phyloP scores from a whole-genome alignment of 2,113 vertebrate species.

The Aplodontia rufa region DNA sequence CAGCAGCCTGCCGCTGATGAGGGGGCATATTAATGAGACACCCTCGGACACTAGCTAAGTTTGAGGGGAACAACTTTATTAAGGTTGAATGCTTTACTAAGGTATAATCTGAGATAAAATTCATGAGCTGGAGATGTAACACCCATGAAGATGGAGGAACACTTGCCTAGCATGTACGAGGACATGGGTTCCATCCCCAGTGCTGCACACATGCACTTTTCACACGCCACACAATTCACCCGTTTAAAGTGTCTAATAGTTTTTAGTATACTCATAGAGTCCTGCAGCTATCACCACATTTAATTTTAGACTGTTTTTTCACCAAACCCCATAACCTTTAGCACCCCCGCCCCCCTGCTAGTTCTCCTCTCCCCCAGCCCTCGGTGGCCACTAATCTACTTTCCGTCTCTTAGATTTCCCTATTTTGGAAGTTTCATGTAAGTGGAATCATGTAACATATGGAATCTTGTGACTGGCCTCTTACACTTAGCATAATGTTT shows the following conservation, averaged over 20 bases:
- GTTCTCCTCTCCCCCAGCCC: rapidly evolving
- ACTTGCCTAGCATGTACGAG: not conserved
- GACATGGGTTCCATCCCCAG: not conserved
- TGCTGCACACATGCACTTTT: not conserved
- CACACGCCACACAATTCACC: not conserved
- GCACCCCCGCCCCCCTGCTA: too few relatives aligned
- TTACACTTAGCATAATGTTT: not conserved
- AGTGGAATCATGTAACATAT: not conserved
- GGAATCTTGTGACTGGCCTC: not conserved
- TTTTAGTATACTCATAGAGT: not conserved
- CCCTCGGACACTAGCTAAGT: not conserved
- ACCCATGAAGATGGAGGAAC: not conserved
- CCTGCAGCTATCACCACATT: not conserved
- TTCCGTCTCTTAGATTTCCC: not conserved
- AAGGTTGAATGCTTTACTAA: conserved; percentile 38
- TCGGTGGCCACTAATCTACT: not conserved
- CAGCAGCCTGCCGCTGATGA: not conserved
- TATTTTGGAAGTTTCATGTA: not conserved
- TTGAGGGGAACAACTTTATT: not conserved
- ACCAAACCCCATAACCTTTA: not conserved
- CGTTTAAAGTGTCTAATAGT: not conserved
- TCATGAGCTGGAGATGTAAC: not conserved
- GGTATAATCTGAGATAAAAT: not conserved
- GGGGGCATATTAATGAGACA: not conserved
- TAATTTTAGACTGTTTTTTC: conserved; percentile 4